phyloP scores from a whole-genome alignment of 2,797 vertebrate species.

The Hemibagrus guttatus region DNA sequence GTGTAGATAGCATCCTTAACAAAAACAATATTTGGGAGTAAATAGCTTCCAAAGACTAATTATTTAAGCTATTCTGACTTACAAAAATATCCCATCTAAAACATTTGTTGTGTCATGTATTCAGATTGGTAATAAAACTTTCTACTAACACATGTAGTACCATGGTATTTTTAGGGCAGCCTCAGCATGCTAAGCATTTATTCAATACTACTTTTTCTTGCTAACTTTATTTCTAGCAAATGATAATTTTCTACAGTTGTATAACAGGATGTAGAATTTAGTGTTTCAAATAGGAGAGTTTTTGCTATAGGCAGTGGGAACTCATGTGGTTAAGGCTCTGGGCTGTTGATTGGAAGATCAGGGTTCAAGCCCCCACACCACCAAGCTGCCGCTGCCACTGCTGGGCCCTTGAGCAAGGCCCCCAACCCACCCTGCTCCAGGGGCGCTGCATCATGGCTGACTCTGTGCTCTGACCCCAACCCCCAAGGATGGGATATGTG shows the following conservation, averaged over 20 bases:
- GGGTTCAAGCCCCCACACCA: no score
- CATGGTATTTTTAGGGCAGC: background rate
- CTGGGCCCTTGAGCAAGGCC: no score
- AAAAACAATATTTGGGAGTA: background rate
- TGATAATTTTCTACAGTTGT: background rate
- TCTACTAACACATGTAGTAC: background rate
- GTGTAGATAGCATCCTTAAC: background rate
- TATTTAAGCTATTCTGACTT: background rate
- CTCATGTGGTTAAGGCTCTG: no score
- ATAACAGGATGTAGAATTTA: background rate
- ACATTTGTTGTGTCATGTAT: background rate
- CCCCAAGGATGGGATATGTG: no score
- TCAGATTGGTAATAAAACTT: background rate
- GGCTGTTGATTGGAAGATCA: no score
- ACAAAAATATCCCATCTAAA: background rate
- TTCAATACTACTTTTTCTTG: background rate
- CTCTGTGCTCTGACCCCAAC: no score
- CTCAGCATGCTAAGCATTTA: background rate
- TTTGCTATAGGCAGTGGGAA: background rate
- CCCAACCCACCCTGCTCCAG: no score
- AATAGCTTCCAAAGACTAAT: background rate
- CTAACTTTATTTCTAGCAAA: background rate
- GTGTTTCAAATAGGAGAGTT: background rate
- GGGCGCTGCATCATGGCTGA: no score
- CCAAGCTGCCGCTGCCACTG: no score